Evolutionary conservation across 2,888 invertebrate genomes (phyloP), one percentile per base, ranked within the genome.

Genomic region (Strigamia maritima): DNA sequence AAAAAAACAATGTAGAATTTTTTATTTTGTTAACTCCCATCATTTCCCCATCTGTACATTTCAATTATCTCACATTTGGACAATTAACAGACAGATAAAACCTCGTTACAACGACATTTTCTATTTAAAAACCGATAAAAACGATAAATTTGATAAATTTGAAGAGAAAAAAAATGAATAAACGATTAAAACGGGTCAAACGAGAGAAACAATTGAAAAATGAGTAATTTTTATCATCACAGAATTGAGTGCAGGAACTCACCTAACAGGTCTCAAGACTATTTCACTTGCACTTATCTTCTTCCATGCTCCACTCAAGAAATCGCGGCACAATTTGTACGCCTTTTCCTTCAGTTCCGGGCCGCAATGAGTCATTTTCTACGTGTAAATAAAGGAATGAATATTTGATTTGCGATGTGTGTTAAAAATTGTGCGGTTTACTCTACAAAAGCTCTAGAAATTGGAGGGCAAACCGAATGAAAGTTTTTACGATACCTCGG

Each of bases 291-390:
- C 88, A 10, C 91, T 90, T 31, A 95, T 92, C 35, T 90, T 91
- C 86, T 94, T 94, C 97, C 97, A 97, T 4, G 92, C 91, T 0
- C 96, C 97, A 82, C 93, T 92, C 76, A 97, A 89, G 85, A 94
- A 96, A 87, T 95, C 94, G 82, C 93, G 90, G 87, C 96, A 96
- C 82, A 96, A 93, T 83, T 92, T 90, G 22, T 92, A 92, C 0
- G 95, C 94, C 81, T 93, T 91, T 81, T 93, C 92, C 79, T 92
- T 88, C 91, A 95, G 94, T 86, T 94, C 94, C 24, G 88, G 80
- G 76, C 82, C 82, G 77, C 77, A 79, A 60, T 60, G 70, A 26
- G 70, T 74, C 80, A 81, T 80, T 38, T 75, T 75, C 75, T 75
- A 31, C 28, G 35, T 75, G 35, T 31, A 65, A 28, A 65, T 26